Base-by-base conservation (phyloP, 1,140 invertebrate species). In the Dendrolimus punctatus region DNA sequence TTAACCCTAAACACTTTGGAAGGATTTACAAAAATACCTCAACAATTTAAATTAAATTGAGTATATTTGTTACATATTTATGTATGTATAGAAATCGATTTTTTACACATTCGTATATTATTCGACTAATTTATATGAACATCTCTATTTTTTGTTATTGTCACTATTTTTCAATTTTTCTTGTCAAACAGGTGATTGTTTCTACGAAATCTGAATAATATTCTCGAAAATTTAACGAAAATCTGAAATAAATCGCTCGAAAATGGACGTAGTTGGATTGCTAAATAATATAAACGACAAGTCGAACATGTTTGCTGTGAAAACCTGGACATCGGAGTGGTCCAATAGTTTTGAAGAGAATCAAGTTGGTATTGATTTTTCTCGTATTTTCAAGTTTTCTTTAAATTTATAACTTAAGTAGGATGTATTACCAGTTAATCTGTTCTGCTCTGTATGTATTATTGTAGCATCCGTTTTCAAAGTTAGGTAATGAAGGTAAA, bases 311-410 rank as follows among this genome's bases (percentile, higher is more conserved):
- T 85, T 85, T 60, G 81, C 80, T 38, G 73, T 85, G 6, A 80
- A 76, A 70, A 85, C 82, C 45, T 85, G 82, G 82, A 85, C 82
- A 10, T 73, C 80, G 0, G 78, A 85, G 43, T 85, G 80, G 82
- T 74, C 82, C 0, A 73, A 82, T 55, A 85, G 76, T 72, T 83
- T 83, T 63, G 76, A 83, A 72, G 80, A 85, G 55, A 83, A 85
- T 60, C 80, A 83, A 71, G 80, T 85, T 64, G 73, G 78, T 80
- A 76, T 82, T 76, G 80, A 80, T 83, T 80, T 61, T 59, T 61
- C 38, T 37, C n/a, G 44, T 39, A 40, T 49, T 5, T 49, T 36
- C 38, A 49, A 40, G 49, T 53, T 39, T 56, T 23, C 23, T 23
- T 23, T 23, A 23, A 23, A 23, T 23, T 23, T 23, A 23, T 23